Evolutionary conservation across 1,140 invertebrate species (phyloP).

Genomic region (Latrodectus geometricus): DNA sequence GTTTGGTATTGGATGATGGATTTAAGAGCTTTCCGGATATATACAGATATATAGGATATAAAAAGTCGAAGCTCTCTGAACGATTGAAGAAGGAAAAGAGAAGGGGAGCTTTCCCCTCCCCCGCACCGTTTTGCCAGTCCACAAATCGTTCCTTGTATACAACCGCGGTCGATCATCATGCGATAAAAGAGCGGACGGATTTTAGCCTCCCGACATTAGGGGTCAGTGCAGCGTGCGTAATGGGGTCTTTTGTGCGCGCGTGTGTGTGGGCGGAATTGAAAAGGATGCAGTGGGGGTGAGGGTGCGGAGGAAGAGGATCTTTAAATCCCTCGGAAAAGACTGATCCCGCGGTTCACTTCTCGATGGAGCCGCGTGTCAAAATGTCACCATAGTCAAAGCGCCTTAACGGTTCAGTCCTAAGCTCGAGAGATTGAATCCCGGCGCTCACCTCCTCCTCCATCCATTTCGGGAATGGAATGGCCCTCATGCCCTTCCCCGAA

Average conservation of each 20-base stretch:
- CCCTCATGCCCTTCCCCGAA: conserved; percentile 7
- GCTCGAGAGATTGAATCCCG: conserved; percentile 33
- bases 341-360: conserved; percentile 59
- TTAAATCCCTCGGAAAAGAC: conserved; percentile 36
- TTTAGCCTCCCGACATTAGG: conserved; percentile 50
- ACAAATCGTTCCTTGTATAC: conserved; percentile 7
- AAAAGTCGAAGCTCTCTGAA: background rate
- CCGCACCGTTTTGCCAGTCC: conserved; percentile 21
- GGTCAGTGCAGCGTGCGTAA: conserved; percentile 53
- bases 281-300: background rate
- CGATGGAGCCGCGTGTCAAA: conserved; percentile 54
- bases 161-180: conserved; percentile 26
- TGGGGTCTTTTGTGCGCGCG: conserved; percentile 43
- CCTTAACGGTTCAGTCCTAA: conserved; percentile 50
- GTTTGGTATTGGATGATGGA: background rate
- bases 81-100: background rate
- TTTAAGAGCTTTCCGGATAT: background rate
- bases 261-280: background rate
- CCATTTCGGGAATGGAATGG: conserved; percentile 24
- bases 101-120: background rate
- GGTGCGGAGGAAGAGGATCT: background rate
- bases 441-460: background rate
- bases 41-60: background rate
- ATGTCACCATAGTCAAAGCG: conserved; percentile 60
- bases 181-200: conserved; percentile 52